Conservation (phyloP, 2,113 vertebrate species). For the Oreocharis arfaki region DNA sequence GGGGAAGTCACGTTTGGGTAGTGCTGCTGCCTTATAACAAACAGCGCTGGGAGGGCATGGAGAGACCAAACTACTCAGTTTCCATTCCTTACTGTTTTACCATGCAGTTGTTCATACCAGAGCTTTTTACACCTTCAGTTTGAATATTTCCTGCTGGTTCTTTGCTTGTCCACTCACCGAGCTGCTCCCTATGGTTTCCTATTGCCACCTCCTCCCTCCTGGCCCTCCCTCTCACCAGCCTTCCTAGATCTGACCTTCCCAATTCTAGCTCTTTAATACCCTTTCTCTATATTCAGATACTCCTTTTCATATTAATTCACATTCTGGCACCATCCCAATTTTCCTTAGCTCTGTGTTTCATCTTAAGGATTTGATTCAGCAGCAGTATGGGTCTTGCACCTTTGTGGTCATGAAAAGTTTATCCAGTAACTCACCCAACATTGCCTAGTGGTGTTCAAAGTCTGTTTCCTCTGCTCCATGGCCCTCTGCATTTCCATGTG, state of each 20-base stretch:
- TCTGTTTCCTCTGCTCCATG: neutral
- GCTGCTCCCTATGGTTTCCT: fast-evolving
- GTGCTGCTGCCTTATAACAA: neutral
- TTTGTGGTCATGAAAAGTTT: neutral
- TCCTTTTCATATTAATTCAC: neutral
- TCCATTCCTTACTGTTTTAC: neutral
- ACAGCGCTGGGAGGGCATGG: neutral
- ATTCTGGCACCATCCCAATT: neutral
- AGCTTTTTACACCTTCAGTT: neutral
- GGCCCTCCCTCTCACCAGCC: neutral
- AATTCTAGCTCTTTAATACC: neutral
- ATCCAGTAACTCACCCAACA: neutral
- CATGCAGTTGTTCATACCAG: neutral
- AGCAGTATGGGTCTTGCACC: neutral
- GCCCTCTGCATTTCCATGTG: neutral
- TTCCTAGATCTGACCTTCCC: neutral
- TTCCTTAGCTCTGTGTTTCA: neutral
- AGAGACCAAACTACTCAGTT: neutral
- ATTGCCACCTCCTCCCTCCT: neutral
- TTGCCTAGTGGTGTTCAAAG: neutral
- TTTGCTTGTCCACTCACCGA: neutral
- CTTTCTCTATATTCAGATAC: neutral
- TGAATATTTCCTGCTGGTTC: neutral
- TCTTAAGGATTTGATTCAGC: neutral
- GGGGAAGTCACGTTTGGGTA: neutral